Evolutionary conservation across 2,113 vertebrate species (phyloP).

Genomic region (Prunella fulvescens): DNA sequence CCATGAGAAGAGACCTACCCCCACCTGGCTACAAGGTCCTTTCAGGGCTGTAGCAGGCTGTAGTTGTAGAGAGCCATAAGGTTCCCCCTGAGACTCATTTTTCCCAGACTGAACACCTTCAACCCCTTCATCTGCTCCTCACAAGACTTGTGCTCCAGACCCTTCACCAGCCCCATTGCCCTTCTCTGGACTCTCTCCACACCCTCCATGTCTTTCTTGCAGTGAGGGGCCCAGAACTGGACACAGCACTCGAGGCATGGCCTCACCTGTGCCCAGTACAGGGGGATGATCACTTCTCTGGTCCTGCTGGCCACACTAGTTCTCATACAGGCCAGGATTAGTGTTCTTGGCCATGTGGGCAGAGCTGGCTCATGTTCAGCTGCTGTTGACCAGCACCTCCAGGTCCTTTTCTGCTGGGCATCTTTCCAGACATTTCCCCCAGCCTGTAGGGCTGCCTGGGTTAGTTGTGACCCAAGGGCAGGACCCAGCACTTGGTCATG

Average conservation of each 20-base stretch:
- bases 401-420: background rate
- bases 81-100: background rate
- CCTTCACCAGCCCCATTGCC: background rate
- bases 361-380: background rate
- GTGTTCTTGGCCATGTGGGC: background rate
- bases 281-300: fast-evolving
- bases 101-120: background rate
- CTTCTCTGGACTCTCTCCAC: background rate
- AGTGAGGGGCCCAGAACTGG: background rate
- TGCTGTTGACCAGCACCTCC: background rate
- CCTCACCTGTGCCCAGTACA: background rate
- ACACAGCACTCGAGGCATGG: fast-evolving
- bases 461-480: background rate
- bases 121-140: background rate
- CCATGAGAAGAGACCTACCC: fast-evolving
- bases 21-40: background rate
- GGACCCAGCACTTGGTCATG: background rate
- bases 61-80: background rate
- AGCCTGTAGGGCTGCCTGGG: background rate
- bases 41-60: background rate
- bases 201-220: background rate
- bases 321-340: background rate
- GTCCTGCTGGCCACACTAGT: background rate
- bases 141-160: background rate
- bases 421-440: background rate